Evolutionary conservation across 35 echinoderm and acorn worm species (phyloP), one percentile per base, ranked within the genome.

Genomic region (Lytechinus pictus): DNA sequence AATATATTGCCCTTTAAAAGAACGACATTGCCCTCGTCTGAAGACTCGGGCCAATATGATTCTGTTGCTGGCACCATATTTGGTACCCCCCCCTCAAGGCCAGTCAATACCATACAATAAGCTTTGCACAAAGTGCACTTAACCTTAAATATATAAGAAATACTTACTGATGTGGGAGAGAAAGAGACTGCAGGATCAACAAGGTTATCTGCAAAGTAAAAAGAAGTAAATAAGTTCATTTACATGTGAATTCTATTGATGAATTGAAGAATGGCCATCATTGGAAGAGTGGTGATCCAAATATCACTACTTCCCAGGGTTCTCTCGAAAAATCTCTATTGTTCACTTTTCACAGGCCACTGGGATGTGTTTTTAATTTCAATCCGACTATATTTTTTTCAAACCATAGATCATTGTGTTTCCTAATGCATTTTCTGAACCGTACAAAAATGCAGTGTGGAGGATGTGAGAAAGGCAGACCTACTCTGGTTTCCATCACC

Each of bases 91-190:
- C 33, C 33, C 33, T 44, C 33, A 44, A 44, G 33, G 33, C 33
- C 2, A 44, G 33, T 44, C 33, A 44, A 44, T 44, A 44, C 33
- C 33, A 44, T 44, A 44, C 33, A 44, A 44, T 44, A 44, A 44
- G 33, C 33, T 44, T 44, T 44, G 33, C 33, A 44, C 33, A 44
- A 44, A 44, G 21, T n/a, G 11, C 55, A 8, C 11, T 24, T 79
- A 79, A 79, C 19, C 19, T 79, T 58, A 24, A 0, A 24, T 16
- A 79, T 8, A 4, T 8, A 79, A 21, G 6, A 24, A 72, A 3
- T 90, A 90, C 88, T 90, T 90, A 90, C 88, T 33, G 88, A 33
- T 90, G 88, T n/a, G 11, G 88, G 16, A 52, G 88, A n/a, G 28
- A 90, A 54, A 5, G 52, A 54, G 10, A 90, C 27, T 24, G 8